A percentile compares a stretch with the other conserved stretches of the same genome.
Conservation (phyloP, 1,140 invertebrate genomes). For the Brachionus manjavacas region DNA sequence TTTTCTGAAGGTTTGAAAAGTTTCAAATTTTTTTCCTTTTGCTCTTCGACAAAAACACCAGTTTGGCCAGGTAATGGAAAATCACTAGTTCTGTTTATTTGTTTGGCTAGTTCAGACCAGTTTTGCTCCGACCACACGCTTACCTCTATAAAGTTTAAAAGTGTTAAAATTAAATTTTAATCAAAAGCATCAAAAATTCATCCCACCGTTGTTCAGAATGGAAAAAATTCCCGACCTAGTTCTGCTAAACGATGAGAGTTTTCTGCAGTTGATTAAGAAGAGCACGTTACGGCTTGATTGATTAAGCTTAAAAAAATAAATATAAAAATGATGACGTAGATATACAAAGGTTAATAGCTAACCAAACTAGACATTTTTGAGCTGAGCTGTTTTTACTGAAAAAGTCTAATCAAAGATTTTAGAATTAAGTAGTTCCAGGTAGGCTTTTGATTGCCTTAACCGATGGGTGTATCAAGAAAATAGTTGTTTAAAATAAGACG, state of each 20-base stretch:
- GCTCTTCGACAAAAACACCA: neutral
- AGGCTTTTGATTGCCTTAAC: neutral
- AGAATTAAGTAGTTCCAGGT: neutral
- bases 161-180: neutral
- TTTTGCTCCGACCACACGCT: conserved; percentile 34
- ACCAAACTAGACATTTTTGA: conserved; percentile 21
- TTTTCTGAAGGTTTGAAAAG: neutral
- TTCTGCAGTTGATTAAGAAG: neutral
- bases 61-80: conserved; percentile 38
- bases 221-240: conserved; percentile 7
- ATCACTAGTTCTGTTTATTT: neutral
- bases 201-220: neutral
- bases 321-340: neutral
- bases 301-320: conserved; percentile 7
- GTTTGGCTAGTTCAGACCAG: conserved; percentile 33
- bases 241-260: conserved; percentile 15
- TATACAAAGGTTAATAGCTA: neutral
- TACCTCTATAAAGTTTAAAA: neutral
- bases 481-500: neutral
- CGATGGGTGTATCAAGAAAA: neutral
- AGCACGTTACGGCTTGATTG: neutral
- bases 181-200: neutral
- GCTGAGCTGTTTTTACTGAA: neutral
- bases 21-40: neutral
- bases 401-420: neutral